These are phyloP conservation scores for Porites lobata DNA, from an alignment of 92 coral and sea anemone genomes.

Conservation along the genomic window DNA sequence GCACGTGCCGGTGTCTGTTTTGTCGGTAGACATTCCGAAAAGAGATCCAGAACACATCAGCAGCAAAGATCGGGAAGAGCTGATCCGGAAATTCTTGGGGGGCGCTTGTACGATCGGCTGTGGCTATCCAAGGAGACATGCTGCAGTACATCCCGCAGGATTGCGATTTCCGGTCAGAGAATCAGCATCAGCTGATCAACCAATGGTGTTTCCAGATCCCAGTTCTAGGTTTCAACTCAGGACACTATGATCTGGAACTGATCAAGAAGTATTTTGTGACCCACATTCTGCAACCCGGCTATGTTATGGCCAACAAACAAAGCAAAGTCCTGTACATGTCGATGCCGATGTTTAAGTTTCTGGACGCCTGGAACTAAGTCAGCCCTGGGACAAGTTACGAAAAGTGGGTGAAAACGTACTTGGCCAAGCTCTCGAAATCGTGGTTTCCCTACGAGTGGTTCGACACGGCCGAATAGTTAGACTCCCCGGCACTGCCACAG, in stretches of 20 bases:
- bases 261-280: constrained; percentile 31
- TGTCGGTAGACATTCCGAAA: background rate
- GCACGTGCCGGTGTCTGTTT: constrained; percentile 25
- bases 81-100: constrained; percentile 22
- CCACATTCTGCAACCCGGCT: background rate
- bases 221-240: constrained; percentile 35
- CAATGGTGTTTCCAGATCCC: constrained; percentile 42
- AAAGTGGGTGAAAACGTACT: too few relatives aligned
- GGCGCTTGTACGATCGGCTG: constrained; percentile 14
- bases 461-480: too few relatives aligned
- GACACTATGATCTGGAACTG: constrained; percentile 50
- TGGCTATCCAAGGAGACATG: too few relatives aligned
- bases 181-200: background rate
- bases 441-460: too few relatives aligned
- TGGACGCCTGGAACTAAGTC: too few relatives aligned
- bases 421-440: too few relatives aligned
- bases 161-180: background rate
- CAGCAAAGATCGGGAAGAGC: constrained; percentile 2
- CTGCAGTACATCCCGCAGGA: background rate
- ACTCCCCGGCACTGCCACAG: too few relatives aligned
- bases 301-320: background rate
- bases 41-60: constrained; percentile 17
- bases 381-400: too few relatives aligned
- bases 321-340: too few relatives aligned
- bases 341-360: too few relatives aligned